These are phyloP conservation scores for Hippopotamus amphibius DNA, from an alignment of 2,113 vertebrate species.

Conservation along the genomic window DNA sequence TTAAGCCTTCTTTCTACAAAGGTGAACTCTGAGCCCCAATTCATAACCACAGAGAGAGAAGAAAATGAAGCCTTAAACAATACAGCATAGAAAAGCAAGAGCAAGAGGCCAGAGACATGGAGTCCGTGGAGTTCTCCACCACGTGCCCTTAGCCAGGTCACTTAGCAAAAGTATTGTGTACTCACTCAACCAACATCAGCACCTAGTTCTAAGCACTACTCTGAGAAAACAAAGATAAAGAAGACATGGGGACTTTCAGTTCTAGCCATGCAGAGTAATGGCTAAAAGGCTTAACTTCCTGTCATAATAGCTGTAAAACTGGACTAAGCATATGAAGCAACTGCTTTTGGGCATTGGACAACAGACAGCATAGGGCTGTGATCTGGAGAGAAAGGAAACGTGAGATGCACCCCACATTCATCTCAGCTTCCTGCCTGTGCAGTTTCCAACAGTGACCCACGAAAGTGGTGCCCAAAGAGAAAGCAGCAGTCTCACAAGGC, in stretches of 20 bases:
- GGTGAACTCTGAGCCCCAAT: not conserved
- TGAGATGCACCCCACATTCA: not conserved
- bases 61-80: not conserved
- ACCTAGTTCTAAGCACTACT: not conserved
- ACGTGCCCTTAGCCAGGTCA: not conserved
- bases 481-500: not conserved
- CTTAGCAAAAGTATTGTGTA: not conserved
- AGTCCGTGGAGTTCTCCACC: not conserved
- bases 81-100: not conserved
- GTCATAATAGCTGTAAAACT: not conserved
- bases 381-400: not conserved
- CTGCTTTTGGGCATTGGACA: not conserved
- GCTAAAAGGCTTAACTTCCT: not conserved
- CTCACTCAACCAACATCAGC: not conserved
- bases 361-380: not conserved
- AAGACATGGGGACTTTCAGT: not conserved
- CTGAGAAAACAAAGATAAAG: not conserved
- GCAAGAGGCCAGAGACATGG: not conserved
- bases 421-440: not conserved
- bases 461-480: not conserved
- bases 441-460: not conserved
- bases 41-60: slow-evolving; percentile 21
- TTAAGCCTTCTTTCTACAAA: slow-evolving; percentile 31
- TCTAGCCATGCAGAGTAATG: not conserved
- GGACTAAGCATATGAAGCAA: not conserved